Evolutionary conservation across 2,888 invertebrate genomes (phyloP).

Genomic region (Rhagonycha lutea): DNA sequence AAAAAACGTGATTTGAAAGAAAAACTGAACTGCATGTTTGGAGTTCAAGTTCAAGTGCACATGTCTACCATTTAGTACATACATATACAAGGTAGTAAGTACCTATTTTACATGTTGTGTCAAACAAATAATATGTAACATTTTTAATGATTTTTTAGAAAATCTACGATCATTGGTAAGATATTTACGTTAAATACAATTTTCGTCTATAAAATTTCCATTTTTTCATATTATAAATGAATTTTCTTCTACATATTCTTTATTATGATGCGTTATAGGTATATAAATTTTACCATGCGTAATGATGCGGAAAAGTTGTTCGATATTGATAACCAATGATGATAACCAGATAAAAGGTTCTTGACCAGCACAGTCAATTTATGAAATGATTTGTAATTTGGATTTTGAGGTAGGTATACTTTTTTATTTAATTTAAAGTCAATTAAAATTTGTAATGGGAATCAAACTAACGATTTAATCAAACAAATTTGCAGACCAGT

Average conservation of each 20-base stretch:
- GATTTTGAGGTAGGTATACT: no score
- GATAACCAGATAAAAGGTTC: background rate
- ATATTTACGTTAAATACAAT: background rate
- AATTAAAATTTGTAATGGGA: no score
- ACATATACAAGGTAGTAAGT: background rate
- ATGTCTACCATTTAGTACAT: background rate
- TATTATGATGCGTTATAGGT: no score
- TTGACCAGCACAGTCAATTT: background rate
- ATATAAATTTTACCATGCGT: background rate
- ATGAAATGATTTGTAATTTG: no score
- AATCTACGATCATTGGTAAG: background rate
- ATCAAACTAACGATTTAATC: no score
- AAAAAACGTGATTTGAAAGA: background rate
- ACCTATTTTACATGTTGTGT: background rate
- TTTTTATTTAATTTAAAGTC: no score
- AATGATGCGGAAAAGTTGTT: background rate
- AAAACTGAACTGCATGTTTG: constrained; percentile 2
- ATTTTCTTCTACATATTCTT: background rate
- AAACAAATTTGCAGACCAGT: no score
- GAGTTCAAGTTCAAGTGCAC: constrained; percentile 4
- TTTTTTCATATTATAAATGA: background rate
- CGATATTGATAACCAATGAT: background rate
- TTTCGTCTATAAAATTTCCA: background rate
- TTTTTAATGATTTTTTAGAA: background rate
- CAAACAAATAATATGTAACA: background rate